phyloP scores from a whole-genome alignment of 1,140 invertebrate genomes.

The Ceratosolen solmsi region DNA sequence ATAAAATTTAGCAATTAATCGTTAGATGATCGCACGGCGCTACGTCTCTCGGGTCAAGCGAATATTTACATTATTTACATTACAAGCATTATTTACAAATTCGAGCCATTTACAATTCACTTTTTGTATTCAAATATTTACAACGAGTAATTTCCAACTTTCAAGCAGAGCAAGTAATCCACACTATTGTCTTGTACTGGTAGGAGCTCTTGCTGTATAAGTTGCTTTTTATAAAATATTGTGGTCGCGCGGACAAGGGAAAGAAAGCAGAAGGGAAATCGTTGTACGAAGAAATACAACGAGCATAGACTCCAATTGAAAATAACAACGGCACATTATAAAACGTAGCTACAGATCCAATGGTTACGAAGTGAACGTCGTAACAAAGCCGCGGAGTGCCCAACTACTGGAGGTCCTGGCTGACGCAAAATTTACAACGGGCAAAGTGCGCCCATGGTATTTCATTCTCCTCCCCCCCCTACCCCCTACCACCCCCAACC shows the following conservation, averaged over 20 bases:
- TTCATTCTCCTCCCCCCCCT: background rate
- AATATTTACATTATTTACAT: too few species aligned
- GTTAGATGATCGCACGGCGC: too few species aligned
- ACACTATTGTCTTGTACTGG: background rate
- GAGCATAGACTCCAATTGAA: background rate
- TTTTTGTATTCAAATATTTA: background rate
- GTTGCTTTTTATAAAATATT: background rate
- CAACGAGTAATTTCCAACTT: too few species aligned
- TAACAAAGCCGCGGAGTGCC: background rate
- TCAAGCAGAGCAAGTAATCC: background rate
- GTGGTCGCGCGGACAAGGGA: background rate
- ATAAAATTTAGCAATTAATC: too few species aligned
- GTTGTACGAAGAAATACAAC: background rate
- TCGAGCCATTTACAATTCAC: background rate
- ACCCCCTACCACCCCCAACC: background rate
- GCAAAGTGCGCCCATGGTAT: background rate
- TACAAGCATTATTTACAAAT: background rate
- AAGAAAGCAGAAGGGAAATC: background rate
- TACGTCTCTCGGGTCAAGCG: background rate
- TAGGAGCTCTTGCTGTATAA: background rate
- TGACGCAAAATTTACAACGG: conserved; percentile 40
- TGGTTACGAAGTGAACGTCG: background rate
- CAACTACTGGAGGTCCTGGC: background rate
- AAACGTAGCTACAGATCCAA: background rate
- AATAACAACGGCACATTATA: conserved; percentile 9